phyloP scores from a whole-genome alignment of 1,140 invertebrate genomes.

The Cheumatopsyche charites region DNA sequence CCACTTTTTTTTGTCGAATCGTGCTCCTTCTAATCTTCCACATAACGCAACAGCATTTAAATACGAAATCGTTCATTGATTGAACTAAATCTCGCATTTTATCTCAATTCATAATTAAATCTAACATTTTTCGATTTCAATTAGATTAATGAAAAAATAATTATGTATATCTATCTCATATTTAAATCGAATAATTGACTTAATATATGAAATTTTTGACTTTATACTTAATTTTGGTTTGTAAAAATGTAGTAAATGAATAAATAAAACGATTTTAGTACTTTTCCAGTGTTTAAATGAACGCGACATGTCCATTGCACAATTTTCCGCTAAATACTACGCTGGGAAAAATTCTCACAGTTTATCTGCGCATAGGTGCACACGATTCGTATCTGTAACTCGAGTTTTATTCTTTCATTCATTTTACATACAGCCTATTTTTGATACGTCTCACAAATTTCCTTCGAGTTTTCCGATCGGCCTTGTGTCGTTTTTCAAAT shows the following conservation, averaged over 20 bases:
- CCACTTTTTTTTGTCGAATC: too few relatives aligned
- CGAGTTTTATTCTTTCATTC: not conserved
- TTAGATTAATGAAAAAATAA: too few relatives aligned
- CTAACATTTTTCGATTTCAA: too few relatives aligned
- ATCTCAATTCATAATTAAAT: too few relatives aligned
- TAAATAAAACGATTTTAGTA: conserved; percentile 14
- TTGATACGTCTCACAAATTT: too few relatives aligned
- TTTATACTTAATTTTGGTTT: too few relatives aligned
- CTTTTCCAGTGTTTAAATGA: conserved; percentile 6
- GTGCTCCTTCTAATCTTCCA: not conserved
- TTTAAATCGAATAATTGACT: too few relatives aligned
- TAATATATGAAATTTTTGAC: too few relatives aligned
- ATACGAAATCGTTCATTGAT: too few relatives aligned
- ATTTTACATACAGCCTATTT: too few relatives aligned
- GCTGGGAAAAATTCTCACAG: conserved; percentile 34
- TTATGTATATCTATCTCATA: too few relatives aligned
- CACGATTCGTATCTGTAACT: conserved; percentile 10
- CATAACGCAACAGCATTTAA: not conserved
- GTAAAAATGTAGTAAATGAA: not conserved
- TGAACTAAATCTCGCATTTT: too few relatives aligned
- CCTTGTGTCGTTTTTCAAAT: conserved; percentile 8
- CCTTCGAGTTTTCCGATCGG: not conserved
- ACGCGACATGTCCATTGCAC: conserved; percentile 4
- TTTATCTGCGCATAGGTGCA: conserved; percentile 24
- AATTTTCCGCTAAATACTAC: conserved; percentile 19